Percentiles rank a stretch among this genome's conserved stretches.
Conservation (phyloP, 2,113 vertebrate genomes). For the Antennarius striatus region DNA sequence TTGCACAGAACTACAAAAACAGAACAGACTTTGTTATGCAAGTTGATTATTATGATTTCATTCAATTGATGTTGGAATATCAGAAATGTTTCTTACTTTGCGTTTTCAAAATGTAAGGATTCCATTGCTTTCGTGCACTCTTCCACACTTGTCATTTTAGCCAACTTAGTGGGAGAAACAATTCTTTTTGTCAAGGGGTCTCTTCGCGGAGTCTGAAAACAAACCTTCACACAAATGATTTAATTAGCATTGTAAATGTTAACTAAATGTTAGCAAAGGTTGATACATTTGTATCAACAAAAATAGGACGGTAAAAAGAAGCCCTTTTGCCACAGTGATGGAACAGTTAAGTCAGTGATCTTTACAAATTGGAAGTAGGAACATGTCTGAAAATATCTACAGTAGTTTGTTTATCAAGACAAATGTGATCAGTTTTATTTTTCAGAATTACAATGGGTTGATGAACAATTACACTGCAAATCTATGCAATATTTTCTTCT, state of each 20-base stretch:
- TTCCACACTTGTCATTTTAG: conserved; percentile 66
- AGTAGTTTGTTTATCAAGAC: too few relatives aligned
- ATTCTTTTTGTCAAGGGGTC: conserved; percentile 88
- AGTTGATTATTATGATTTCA: neutral
- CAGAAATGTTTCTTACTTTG: conserved; percentile 45
- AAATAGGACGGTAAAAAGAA: too few relatives aligned
- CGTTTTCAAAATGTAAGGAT: conserved; percentile 45
- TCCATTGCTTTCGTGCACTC: conserved; percentile 56
- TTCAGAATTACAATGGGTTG: too few relatives aligned
- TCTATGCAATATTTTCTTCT: too few relatives aligned
- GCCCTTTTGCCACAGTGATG: too few relatives aligned
- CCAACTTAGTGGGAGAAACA: conserved; percentile 79
- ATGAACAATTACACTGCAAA: too few relatives aligned
- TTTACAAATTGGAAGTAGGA: too few relatives aligned
- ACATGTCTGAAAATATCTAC: too few relatives aligned
- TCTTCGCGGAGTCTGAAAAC: conserved; percentile 92
- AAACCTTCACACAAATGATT: conserved; percentile 81
- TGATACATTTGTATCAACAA: too few relatives aligned
- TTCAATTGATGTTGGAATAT: neutral
- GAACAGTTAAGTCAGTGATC: too few relatives aligned
- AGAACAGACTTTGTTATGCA: neutral
- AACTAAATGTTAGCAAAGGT: too few relatives aligned
- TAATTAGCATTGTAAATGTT: conserved; percentile 2
- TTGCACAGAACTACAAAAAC: conserved; percentile 50
- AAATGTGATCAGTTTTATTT: too few relatives aligned